Conservation (phyloP, 2,888 invertebrate species). For the Idaea aversata region DNA sequence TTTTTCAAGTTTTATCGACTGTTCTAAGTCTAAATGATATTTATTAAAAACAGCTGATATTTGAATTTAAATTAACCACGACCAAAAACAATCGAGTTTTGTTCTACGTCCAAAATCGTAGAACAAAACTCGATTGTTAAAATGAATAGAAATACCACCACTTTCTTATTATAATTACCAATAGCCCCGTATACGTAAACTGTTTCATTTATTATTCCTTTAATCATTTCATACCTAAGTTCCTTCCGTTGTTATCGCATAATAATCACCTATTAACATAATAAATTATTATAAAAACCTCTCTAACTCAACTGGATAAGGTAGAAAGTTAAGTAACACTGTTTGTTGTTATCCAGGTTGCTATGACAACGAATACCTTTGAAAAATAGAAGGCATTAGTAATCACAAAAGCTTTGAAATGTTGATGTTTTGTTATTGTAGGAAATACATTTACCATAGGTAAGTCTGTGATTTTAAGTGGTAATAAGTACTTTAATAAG, state of each 20-base stretch:
- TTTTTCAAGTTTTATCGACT: too few relatives aligned
- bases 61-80: too few relatives aligned
- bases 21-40: too few relatives aligned
- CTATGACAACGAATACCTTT: conserved; percentile 42
- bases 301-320: conserved; percentile 4
- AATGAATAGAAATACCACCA: too few relatives aligned
- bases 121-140: too few relatives aligned
- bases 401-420: conserved; percentile 17
- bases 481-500: too few relatives aligned
- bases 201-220: conserved; percentile 17
- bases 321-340: conserved; percentile 16
- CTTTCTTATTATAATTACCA: too few relatives aligned
- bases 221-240: conserved; percentile 15
- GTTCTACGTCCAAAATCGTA: too few relatives aligned
- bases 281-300: conserved; percentile 11
- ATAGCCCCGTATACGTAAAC: not conserved
- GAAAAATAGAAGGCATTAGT: conserved; percentile 20
- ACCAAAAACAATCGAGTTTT: too few relatives aligned
- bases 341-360: conserved; percentile 47
- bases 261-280: conserved; percentile 27
- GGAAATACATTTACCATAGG: not conserved
- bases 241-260: conserved; percentile 17
- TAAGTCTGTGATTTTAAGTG: too few relatives aligned
- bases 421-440: conserved; percentile 29
- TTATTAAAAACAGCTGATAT: too few relatives aligned